Evolutionary conservation across 2,797 vertebrate genomes (phyloP).

Genomic region (Protosalanx chinensis): DNA sequence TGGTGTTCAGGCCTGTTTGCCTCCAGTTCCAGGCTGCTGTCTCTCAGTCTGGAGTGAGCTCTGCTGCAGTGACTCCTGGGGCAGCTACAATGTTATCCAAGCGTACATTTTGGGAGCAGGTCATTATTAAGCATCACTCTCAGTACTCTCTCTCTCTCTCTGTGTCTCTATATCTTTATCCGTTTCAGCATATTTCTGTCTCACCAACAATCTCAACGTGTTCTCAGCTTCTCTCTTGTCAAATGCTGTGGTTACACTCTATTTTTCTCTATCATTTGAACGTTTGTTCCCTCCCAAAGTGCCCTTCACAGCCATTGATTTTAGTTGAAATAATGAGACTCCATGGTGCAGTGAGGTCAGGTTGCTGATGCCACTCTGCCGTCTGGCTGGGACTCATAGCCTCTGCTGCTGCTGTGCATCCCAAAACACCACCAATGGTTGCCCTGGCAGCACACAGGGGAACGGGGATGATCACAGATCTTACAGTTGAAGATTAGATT

Average conservation of each 20-base stretch:
- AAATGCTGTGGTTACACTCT: neutral
- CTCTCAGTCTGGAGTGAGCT: neutral
- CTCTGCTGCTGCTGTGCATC: conserved; percentile 37
- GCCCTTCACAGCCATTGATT: conserved; percentile 82
- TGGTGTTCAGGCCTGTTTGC: neutral
- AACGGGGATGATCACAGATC: neutral
- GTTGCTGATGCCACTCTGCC: conserved; percentile 67
- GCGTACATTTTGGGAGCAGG: conserved; percentile 35
- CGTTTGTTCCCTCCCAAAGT: conserved; percentile 53
- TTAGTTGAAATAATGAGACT: conserved; percentile 75
- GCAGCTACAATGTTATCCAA: conserved; percentile 52
- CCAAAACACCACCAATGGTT: conserved; percentile 25
- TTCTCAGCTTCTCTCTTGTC: conserved; percentile 20
- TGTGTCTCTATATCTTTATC: neutral
- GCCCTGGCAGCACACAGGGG: conserved; percentile 24
- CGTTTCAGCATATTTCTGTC: neutral
- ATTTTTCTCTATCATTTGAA: too few species aligned
- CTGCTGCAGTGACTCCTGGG: conserved; percentile 29
- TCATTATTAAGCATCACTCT: conserved; percentile 39
- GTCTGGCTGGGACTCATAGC: conserved; percentile 40
- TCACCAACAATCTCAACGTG: neutral
- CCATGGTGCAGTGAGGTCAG: conserved; percentile 71
- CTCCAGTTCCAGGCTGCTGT: neutral
- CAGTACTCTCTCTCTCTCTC: neutral
- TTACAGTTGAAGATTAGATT: too few species aligned